Conservation (phyloP, 2,888 invertebrate species). For the Hirudinaria manillensis region DNA sequence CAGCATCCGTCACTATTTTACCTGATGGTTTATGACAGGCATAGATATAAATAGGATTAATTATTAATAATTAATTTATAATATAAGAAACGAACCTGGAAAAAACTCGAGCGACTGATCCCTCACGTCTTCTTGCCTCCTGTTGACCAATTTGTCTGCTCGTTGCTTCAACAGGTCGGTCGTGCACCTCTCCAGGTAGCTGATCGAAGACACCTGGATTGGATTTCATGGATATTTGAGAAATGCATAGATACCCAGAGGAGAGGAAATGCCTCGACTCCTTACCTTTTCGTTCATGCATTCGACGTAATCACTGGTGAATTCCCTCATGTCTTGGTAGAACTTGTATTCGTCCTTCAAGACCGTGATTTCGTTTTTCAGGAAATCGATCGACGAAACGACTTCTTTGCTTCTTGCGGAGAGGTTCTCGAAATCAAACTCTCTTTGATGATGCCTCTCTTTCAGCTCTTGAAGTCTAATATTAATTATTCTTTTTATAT, state of each 20-base stretch:
- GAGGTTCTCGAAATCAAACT: slow-evolving; percentile 41
- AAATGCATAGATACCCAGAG: background rate
- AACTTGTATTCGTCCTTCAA: slow-evolving; percentile 79
- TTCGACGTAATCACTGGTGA: slow-evolving; percentile 90
- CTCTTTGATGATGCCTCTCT: slow-evolving; percentile 55
- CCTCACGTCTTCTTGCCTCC: slow-evolving; percentile 81
- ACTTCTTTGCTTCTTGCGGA: background rate
- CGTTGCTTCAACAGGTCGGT: slow-evolving; percentile 65
- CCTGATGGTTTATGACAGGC: too few species aligned
- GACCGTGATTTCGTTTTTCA: slow-evolving; percentile 61
- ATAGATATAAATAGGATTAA: too few species aligned
- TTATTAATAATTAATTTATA: slow-evolving; percentile 30
- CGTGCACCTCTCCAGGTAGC: slow-evolving; percentile 73
- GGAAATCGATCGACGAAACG: slow-evolving; percentile 54
- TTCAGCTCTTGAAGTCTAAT: slow-evolving; percentile 59
- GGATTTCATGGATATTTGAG: background rate
- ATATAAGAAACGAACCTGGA: slow-evolving; percentile 51
- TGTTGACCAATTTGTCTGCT: slow-evolving; percentile 67
- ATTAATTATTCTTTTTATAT: slow-evolving; percentile 3
- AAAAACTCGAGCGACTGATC: slow-evolving; percentile 90
- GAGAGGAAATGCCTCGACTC: slow-evolving; percentile 32
- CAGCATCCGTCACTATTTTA: background rate
- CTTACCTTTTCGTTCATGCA: slow-evolving; percentile 91
- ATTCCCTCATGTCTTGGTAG: slow-evolving; percentile 90
- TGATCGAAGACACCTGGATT: slow-evolving; percentile 61